Evolutionary conservation across 2,888 invertebrate species (phyloP).

Genomic region (Glyphotaelius pellucidus): DNA sequence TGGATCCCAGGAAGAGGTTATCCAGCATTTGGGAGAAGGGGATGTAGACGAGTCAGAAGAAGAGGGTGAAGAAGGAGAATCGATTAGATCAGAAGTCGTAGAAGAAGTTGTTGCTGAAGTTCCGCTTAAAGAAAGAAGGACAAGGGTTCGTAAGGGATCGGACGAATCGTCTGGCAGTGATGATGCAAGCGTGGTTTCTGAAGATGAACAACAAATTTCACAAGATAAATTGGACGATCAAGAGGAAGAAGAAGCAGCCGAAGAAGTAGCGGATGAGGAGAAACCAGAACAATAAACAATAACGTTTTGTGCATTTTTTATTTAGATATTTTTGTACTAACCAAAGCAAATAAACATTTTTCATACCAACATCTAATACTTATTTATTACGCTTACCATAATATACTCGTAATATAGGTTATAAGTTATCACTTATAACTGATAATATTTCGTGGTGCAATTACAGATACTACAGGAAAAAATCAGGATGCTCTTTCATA

Average conservation of each 20-base stretch:
- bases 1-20: slow-evolving; percentile 25
- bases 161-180: not conserved
- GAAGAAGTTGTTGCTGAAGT: not conserved
- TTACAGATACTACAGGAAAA: too few species aligned
- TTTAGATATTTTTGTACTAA: not conserved
- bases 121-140: not conserved
- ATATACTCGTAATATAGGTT: too few species aligned
- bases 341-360: not conserved
- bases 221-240: not conserved
- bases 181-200: not conserved
- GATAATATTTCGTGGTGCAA: too few species aligned
- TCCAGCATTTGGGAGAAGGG: slow-evolving; percentile 7
- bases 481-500: too few species aligned
- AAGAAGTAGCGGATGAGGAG: slow-evolving; percentile 13
- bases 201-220: not conserved
- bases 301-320: not conserved
- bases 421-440: too few species aligned
- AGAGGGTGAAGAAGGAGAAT: not conserved
- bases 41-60: slow-evolving; percentile 28
- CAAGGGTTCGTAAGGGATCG: not conserved
- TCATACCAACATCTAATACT: not conserved
- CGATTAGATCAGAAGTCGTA: not conserved
- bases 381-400: not conserved
- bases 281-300: not conserved
- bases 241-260: not conserved